Conservation (phyloP, 2,113 vertebrate species). For the Calyptomena viridis region DNA sequence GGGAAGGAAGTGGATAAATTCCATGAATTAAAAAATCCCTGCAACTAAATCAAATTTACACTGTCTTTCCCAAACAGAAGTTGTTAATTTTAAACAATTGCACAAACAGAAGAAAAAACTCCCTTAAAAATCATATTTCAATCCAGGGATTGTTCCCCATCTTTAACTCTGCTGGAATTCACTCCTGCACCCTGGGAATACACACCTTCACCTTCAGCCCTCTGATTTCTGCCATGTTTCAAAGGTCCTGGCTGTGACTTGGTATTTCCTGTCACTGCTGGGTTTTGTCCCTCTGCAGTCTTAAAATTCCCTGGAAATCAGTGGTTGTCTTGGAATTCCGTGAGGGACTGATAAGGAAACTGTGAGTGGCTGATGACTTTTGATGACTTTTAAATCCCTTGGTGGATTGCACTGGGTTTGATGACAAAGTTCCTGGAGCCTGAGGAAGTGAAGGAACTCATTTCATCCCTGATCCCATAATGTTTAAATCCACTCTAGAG, state of each 20-base stretch:
- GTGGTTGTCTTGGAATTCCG: not conserved
- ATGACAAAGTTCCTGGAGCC: not conserved
- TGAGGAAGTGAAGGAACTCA: not conserved
- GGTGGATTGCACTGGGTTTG: not conserved
- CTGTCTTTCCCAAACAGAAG: not conserved
- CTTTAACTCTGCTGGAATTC: not conserved
- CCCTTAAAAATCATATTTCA: not conserved
- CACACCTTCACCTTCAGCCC: not conserved
- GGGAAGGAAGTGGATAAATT: not conserved
- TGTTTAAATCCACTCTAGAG: not conserved
- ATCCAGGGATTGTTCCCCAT: not conserved
- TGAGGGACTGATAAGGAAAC: not conserved
- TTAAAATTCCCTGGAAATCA: not conserved
- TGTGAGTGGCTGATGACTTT: not conserved
- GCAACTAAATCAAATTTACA: not conserved
- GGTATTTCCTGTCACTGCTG: not conserved
- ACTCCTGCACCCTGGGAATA: not conserved
- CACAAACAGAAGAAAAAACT: not conserved
- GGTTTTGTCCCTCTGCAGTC: not conserved
- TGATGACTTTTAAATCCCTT: not conserved
- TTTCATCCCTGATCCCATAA: not conserved
- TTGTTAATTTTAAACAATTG: not conserved
- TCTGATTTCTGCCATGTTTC: not conserved
- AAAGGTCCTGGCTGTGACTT: not conserved
- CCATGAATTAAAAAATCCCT: not conserved